phyloP scores from a whole-genome alignment of 1,140 invertebrate species.

The Drosophila ananassae region DNA sequence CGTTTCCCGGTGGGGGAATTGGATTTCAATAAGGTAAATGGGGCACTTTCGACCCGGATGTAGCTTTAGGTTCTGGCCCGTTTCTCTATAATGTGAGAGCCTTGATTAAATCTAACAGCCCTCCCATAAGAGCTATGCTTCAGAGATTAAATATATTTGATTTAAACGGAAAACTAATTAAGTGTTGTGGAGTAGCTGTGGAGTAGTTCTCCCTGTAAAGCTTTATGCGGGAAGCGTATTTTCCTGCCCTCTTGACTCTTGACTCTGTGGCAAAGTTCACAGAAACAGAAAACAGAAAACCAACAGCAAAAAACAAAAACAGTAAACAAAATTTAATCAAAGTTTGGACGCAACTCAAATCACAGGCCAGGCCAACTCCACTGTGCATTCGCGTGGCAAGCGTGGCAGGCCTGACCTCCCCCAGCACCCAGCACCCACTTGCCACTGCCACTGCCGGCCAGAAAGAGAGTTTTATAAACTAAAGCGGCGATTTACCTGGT shows the following conservation, averaged over 20 bases:
- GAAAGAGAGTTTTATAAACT: constrained; percentile 4
- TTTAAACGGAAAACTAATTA: constrained; percentile 37
- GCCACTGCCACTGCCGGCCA: not conserved
- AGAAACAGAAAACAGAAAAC: constrained; percentile 2
- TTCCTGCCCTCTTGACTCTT: constrained; percentile 6
- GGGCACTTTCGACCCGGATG: not conserved
- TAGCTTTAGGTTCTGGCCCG: not conserved
- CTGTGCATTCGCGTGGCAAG: constrained; percentile 10
- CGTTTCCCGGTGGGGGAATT: constrained; percentile 12
- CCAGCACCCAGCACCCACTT: not conserved
- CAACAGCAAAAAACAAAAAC: constrained; percentile 26
- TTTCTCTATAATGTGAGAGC: too few species aligned
- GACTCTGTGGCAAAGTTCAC: not conserved
- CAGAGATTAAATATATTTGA: constrained; percentile 10
- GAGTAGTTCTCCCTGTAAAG: constrained; percentile 3
- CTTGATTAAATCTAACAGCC: too few species aligned
- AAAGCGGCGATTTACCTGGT: constrained; percentile 85
- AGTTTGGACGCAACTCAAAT: constrained; percentile 39
- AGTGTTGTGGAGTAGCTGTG: not conserved
- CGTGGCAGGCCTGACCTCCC: not conserved
- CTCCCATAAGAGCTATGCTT: not conserved
- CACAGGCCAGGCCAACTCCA: constrained; percentile 13
- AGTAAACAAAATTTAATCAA: constrained; percentile 51
- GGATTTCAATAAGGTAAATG: constrained; percentile 30
- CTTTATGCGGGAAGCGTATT: constrained; percentile 19